These are phyloP conservation scores for Engraulis encrasicolus DNA, from an alignment of 2,113 vertebrate genomes.

Conservation along the genomic window DNA sequence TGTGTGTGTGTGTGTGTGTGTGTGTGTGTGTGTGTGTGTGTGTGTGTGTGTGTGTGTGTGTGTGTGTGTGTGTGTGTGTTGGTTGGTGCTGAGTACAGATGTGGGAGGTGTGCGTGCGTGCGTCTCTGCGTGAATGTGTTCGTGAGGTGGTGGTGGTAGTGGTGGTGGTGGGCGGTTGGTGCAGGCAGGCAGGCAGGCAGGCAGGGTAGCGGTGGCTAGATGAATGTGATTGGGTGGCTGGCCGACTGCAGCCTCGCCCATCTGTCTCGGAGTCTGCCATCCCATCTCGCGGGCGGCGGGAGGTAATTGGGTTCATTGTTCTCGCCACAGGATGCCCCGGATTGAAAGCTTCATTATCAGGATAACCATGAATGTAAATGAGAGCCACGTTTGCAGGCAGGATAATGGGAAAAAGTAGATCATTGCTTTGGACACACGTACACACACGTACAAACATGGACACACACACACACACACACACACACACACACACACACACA, in stretches of 20 bases:
- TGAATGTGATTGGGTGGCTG: constrained; percentile 83
- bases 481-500: constrained; percentile 4
- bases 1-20: no score
- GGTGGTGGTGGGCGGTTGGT: neutral
- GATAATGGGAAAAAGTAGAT: constrained; percentile 82
- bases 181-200: constrained; percentile 63
- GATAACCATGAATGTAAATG: constrained; percentile 87
- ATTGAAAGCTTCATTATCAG: constrained; percentile 88
- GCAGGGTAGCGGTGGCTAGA: constrained; percentile 68
- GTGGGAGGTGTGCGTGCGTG: constrained; percentile 43
- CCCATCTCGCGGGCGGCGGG: constrained; percentile 81
- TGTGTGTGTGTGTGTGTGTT: neutral
- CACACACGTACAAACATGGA: constrained; percentile 48
- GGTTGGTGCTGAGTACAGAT: neutral
- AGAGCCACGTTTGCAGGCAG: constrained; percentile 74
- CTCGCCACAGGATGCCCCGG: constrained; percentile 80
- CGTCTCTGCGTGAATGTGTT: constrained; percentile 36
- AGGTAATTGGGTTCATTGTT: constrained; percentile 89
- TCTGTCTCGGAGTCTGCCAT: constrained; percentile 84
- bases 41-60: constrained; percentile 41
- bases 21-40: constrained; percentile 38
- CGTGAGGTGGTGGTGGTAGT: neutral
- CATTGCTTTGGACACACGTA: constrained; percentile 67
- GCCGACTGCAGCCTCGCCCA: constrained; percentile 79
- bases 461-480: constrained; percentile 41